phyloP scores from a whole-genome alignment of 2,797 vertebrate species.

The Acomys russatus region DNA sequence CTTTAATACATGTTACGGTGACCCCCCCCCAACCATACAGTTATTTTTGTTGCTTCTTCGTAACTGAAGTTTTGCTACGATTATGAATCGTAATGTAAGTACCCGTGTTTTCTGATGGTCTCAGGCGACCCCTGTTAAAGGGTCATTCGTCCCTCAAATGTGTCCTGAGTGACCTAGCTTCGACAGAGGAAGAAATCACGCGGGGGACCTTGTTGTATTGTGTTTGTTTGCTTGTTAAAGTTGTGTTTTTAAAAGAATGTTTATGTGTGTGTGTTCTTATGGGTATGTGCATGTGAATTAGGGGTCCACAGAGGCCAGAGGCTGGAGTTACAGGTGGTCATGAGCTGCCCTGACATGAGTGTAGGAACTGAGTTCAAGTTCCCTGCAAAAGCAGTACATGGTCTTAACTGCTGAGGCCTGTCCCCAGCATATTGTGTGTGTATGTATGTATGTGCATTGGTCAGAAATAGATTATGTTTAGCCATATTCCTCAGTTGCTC shows the following conservation, averaged over 20 bases:
- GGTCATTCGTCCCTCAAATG: background rate
- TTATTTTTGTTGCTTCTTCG: background rate
- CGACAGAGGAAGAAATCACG: background rate
- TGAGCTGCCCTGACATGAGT: background rate
- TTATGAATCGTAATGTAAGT: background rate
- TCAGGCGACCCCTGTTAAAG: too few relatives aligned
- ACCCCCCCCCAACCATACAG: background rate
- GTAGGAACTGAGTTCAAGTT: background rate
- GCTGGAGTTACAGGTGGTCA: background rate
- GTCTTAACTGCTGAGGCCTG: background rate
- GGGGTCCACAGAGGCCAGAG: background rate
- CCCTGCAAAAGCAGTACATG: background rate
- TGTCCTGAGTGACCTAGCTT: background rate
- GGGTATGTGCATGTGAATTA: background rate
- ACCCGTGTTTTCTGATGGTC: background rate
- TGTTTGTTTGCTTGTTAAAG: background rate
- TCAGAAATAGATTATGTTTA: background rate
- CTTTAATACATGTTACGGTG: background rate
- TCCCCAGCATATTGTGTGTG: background rate
- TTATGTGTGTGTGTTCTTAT: background rate
- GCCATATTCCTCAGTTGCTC: background rate
- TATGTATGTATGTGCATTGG: background rate
- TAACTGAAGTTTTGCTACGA: background rate
- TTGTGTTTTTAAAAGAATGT: background rate
- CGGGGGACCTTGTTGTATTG: background rate